Conservation (phyloP, 2,797 vertebrate genomes). For the Coregonus suidteri region DNA sequence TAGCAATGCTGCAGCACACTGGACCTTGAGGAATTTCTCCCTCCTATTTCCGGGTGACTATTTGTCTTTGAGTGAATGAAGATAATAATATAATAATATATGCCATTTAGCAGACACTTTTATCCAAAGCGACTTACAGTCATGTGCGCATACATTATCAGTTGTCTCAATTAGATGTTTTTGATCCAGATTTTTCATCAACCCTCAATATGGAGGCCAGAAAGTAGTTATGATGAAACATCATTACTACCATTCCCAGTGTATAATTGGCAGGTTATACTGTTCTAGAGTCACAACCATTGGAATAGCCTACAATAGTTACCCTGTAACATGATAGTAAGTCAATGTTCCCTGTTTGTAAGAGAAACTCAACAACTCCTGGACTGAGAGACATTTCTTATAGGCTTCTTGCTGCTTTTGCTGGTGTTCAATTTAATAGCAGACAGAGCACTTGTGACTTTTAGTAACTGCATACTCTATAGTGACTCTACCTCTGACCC, state of each 20-base stretch:
- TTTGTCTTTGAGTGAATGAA: constrained; percentile 31
- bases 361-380: too few relatives aligned
- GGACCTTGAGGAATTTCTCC: constrained; percentile 33
- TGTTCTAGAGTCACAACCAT: not conserved
- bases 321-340: not conserved
- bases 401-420: constrained; percentile 59
- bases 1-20: constrained; percentile 13
- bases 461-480: constrained; percentile 65
- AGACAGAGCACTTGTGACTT: constrained; percentile 47
- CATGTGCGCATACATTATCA: too few relatives aligned
- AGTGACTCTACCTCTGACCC: constrained; percentile 74
- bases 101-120: too few relatives aligned
- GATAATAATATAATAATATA: too few relatives aligned
- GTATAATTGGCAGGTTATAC: constrained; percentile 38
- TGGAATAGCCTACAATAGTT: constrained; percentile 28
- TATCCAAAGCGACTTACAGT: too few relatives aligned
- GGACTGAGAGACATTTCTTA: too few relatives aligned
- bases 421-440: constrained; percentile 72
- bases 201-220: not conserved
- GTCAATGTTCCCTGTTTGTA: not conserved
- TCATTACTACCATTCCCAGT: constrained; percentile 4
- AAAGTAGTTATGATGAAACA: not conserved
- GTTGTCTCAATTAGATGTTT: constrained; percentile 14
- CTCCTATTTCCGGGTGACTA: constrained; percentile 22
- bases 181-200: not conserved